phyloP scores from a whole-genome alignment of 2,888 invertebrate genomes.

The Arctia plantaginis region DNA sequence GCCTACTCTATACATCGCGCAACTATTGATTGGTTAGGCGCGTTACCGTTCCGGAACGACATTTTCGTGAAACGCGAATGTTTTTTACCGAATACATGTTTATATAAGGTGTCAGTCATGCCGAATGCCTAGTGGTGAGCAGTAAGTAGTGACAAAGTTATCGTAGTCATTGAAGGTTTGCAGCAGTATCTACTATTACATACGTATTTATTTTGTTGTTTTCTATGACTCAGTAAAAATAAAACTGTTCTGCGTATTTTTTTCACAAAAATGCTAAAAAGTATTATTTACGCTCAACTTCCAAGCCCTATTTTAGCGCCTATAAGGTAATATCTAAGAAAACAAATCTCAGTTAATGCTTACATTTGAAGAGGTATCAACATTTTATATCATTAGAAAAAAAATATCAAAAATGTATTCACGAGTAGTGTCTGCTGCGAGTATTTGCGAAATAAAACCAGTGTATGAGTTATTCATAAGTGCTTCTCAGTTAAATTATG shows the following conservation, averaged over 20 bases:
- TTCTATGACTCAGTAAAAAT: not conserved
- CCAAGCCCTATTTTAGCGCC: not conserved
- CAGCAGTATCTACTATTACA: not conserved
- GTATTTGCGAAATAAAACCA: too few relatives aligned
- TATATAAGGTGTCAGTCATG: not conserved
- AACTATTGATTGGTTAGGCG: slow-evolving; percentile 51
- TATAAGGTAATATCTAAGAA: not conserved
- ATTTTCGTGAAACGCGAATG: not conserved
- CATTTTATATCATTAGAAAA: too few relatives aligned
- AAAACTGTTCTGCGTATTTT: too few relatives aligned
- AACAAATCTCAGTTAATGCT: not conserved
- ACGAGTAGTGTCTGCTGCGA: too few relatives aligned
- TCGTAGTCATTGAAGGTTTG: not conserved
- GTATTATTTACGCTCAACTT: not conserved
- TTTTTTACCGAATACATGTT: not conserved
- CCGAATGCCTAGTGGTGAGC: not conserved
- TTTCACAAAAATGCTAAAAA: not conserved
- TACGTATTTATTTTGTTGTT: not conserved
- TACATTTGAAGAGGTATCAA: not conserved
- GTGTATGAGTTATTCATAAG: too few relatives aligned
- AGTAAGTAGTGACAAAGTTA: too few relatives aligned
- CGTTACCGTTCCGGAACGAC: not conserved
- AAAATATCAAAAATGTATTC: too few relatives aligned
- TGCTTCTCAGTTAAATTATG: too few relatives aligned
- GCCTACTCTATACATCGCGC: slow-evolving; percentile 24